Base-by-base conservation (phyloP, 2,888 invertebrate species). In the Hecatera dysodea region DNA sequence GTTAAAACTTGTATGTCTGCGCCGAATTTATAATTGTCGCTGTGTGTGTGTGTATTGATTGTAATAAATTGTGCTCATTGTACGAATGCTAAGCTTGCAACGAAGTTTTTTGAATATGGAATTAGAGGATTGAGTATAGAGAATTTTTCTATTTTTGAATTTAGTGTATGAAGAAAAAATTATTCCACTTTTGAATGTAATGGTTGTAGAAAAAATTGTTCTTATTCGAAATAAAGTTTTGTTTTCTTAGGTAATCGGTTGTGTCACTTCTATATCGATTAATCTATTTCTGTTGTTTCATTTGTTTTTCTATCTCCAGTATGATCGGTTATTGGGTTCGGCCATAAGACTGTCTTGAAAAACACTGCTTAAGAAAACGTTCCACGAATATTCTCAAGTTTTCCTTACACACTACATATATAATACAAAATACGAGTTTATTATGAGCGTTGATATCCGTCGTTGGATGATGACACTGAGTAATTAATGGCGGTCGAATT, bases 1-100 rank as follows among this genome's bases (percentile, higher is more conserved):
- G 93, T 91, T 93, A 91, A 91, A 91, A 91, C 92, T 92, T 89
- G 90, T 92, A 90, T 89, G 90, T 92, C 91, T 91, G 90, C 87
- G 88, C 82, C 87, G 81, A 86, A 83, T 86, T 81, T 82, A 80
- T 80, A 81, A 84, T 78, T 76, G 77, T 87, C 76, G 82, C 81
- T 87, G 86, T 80, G 86, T 87, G 85, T 86, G 84, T 83, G 80
- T 75, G 62, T 85, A 85, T 85, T 82, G 84, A 85, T 85, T 85
- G 80, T 85, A 84, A 85, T 85, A 85, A 85, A 83, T 76, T 84
- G 84, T 75, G 72, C 77, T 85, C 82, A 84, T 84, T 85, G 84
- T 85, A 71, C 44, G 75, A 82, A 77, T 82, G 80, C 61, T 61
- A 77, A 81, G 75, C 67, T 67, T 67, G 56, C 50, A 36, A 62